phyloP scores from a whole-genome alignment of 2,113 vertebrate species.

The Myocastor coypus region DNA sequence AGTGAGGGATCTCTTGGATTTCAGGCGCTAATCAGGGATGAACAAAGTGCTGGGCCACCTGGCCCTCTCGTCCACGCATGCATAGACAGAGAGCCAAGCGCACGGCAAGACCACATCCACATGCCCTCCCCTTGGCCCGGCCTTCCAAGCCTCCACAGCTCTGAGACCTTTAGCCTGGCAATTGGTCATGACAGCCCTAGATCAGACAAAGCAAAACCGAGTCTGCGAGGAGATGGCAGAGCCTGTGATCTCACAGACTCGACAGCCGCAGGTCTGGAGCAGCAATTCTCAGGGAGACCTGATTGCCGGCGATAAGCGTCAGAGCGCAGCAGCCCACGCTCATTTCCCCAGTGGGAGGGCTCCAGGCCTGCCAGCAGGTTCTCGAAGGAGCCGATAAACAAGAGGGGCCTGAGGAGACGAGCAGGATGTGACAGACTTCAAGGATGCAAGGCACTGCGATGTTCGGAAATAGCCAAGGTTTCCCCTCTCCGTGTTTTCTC shows the following conservation, averaged over 20 bases:
- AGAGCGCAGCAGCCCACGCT: background rate
- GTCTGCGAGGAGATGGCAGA: background rate
- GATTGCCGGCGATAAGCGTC: background rate
- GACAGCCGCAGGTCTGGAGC: background rate
- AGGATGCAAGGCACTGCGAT: background rate
- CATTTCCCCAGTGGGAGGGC: background rate
- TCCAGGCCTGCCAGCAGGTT: background rate
- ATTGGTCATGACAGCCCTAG: background rate
- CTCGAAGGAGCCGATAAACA: background rate
- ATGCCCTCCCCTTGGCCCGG: background rate
- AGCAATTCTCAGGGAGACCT: background rate
- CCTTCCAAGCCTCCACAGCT: background rate
- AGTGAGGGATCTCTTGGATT: background rate
- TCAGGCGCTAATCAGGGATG: too few species aligned
- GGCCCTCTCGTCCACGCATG: too few species aligned
- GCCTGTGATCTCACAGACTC: background rate
- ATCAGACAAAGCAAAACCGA: background rate
- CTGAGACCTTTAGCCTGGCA: background rate
- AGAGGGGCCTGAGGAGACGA: background rate
- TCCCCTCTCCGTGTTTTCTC: background rate
- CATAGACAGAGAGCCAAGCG: background rate
- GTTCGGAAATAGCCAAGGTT: background rate
- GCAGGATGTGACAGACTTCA: background rate
- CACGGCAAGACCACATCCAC: too few species aligned
- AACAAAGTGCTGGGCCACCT: background rate